Evolutionary conservation across 1,140 invertebrate species (phyloP).

Genomic region (Zaprionus lachaisei): DNA sequence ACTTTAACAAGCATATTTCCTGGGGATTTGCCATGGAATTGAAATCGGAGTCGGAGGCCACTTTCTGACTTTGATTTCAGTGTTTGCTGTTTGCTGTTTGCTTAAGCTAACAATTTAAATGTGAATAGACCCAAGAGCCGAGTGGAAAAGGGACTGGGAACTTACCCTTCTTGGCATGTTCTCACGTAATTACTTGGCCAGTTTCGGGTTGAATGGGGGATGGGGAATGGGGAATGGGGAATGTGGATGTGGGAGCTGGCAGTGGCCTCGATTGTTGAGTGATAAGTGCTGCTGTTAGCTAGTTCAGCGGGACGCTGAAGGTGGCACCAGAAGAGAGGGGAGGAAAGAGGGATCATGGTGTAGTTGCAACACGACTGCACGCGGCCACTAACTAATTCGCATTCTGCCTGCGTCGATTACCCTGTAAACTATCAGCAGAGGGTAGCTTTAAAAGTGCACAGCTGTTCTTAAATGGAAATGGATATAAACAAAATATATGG

Average conservation of each 20-base stretch:
- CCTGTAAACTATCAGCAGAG: conserved; percentile 1
- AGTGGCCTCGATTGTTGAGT: conserved; percentile 68
- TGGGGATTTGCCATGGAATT: conserved; percentile 24
- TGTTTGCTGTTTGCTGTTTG: conserved; percentile 59
- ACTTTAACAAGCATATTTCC: conserved; percentile 52
- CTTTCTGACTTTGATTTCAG: conserved; percentile 5
- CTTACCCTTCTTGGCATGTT: conserved; percentile 58
- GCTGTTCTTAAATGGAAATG: too few relatives aligned
- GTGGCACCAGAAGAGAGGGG: neutral
- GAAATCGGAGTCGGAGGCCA: conserved; percentile 27
- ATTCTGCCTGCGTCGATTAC: conserved; percentile 21
- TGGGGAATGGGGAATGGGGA: neutral
- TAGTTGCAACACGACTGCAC: conserved; percentile 29
- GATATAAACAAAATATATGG: too few relatives aligned
- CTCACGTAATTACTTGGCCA: conserved; percentile 69
- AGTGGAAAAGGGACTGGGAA: too few relatives aligned
- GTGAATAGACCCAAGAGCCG: conserved; percentile 14
- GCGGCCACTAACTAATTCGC: conserved; percentile 44
- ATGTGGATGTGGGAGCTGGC: too few relatives aligned
- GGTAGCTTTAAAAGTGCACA: neutral
- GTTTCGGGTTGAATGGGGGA: conserved; percentile 2
- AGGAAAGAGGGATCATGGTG: neutral
- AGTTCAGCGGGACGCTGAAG: neutral
- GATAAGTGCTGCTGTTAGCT: conserved; percentile 66
- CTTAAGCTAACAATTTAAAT: conserved; percentile 56